Conservation (phyloP, 2,113 vertebrate species). For the Oreotragus oreotragus region DNA sequence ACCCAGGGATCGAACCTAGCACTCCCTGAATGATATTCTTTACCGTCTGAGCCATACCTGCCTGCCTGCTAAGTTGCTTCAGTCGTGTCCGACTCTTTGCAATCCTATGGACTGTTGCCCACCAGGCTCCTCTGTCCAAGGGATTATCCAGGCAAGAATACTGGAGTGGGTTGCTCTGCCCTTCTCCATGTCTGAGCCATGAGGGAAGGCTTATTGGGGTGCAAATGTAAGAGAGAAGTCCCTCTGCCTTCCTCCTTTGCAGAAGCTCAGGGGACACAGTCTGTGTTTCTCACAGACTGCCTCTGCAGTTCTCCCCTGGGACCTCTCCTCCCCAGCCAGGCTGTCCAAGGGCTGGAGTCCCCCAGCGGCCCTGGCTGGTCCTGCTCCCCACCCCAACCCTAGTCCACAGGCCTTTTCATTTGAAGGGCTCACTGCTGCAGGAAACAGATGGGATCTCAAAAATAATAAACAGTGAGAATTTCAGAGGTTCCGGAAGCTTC, state of each 20-base stretch:
- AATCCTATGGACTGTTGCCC: neutral
- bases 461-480: conserved; percentile 36
- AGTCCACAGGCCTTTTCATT: neutral
- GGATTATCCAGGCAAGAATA: neutral
- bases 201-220: neutral
- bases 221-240: neutral
- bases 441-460: conserved; percentile 56
- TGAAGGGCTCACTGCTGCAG: conserved; percentile 22
- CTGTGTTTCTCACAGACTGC: neutral
- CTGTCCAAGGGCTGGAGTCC: neutral
- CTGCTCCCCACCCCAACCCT: neutral
- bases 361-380: neutral
- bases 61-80: neutral
- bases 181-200: neutral
- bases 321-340: neutral
- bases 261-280: neutral
- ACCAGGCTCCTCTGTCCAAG: neutral
- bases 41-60: neutral
- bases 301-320: neutral
- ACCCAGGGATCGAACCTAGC: neutral
- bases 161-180: neutral
- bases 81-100: neutral
- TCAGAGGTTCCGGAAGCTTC: conserved; percentile 46
- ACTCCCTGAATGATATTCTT: neutral
- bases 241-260: neutral